Evolutionary conservation across 2,113 vertebrate species (phyloP).

Genomic region (Hemibates koningsi): DNA sequence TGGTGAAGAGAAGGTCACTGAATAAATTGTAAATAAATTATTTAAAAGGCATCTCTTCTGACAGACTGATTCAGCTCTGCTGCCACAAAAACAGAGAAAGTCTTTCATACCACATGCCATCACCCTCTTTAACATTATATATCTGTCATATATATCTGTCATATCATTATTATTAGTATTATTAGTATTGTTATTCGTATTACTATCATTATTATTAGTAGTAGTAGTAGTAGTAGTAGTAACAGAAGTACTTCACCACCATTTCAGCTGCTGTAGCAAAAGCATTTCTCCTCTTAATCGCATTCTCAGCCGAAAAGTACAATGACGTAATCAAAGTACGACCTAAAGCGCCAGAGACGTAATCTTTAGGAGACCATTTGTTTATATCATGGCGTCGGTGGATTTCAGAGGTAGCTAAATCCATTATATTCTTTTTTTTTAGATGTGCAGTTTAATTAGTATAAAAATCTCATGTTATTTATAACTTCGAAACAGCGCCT

Average conservation of each 20-base stretch:
- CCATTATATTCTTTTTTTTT: fast-evolving
- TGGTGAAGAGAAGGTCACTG: not conserved
- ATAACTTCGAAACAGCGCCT: not conserved
- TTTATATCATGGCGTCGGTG: slow-evolving; percentile 66
- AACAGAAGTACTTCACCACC: not conserved
- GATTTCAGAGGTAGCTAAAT: slow-evolving; percentile 65
- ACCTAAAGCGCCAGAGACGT: not conserved
- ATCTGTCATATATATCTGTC: not conserved
- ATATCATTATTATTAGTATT: not conserved
- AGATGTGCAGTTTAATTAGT: not conserved
- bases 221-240: not conserved
- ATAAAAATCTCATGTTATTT: not conserved
- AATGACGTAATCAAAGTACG: slow-evolving; percentile 20
- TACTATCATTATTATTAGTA: not conserved
- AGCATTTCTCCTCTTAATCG: not conserved
- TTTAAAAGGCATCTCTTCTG: not conserved
- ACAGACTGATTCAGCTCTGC: not conserved
- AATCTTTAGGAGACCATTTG: slow-evolving; percentile 8
- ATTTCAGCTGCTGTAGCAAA: not conserved
- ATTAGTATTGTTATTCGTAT: not conserved
- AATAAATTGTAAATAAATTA: not conserved
- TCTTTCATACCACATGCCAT: not conserved
- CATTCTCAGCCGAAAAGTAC: not conserved
- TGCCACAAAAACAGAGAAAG: not conserved
- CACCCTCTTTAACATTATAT: not conserved